A percentile compares a stretch with the other conserved stretches of the same genome.
These are phyloP conservation scores for Drosophila mauritiana DNA, from an alignment of 1,140 invertebrate species.

Conservation along the genomic window DNA sequence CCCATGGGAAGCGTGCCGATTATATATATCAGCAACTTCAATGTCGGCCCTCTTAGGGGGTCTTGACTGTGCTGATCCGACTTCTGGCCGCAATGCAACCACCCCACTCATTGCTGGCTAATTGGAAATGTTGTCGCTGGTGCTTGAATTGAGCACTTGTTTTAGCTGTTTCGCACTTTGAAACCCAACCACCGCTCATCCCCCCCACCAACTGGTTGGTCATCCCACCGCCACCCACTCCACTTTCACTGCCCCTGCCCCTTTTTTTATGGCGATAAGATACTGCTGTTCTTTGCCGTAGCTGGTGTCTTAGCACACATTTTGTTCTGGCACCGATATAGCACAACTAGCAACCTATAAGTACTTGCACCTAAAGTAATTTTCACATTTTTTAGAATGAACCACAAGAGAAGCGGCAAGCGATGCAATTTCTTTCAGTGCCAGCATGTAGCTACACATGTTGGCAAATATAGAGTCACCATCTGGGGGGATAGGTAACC, in stretches of 20 bases:
- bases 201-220: neutral
- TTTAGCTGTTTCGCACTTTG: constrained; percentile 34
- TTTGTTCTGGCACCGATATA: constrained; percentile 1
- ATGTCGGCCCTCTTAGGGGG: constrained; percentile 22
- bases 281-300: constrained; percentile 27
- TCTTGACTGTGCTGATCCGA: constrained; percentile 33
- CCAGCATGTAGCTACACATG: constrained; percentile 7
- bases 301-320: constrained; percentile 25
- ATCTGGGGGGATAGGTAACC: neutral
- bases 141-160: constrained; percentile 44
- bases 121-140: constrained; percentile 44
- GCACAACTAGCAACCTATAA: neutral
- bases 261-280: constrained; percentile 13
- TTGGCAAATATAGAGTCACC: constrained; percentile 30
- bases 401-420: no score
- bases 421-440: neutral
- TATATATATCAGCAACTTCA: constrained; percentile 3
- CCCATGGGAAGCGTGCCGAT: constrained; percentile 32
- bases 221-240: neutral
- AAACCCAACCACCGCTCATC: neutral
- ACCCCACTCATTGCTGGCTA: constrained; percentile 9
- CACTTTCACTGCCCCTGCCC: constrained; percentile 15
- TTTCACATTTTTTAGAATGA: neutral
- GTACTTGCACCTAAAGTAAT: constrained; percentile 1
- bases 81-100: neutral